phyloP scores from a whole-genome alignment of 2,797 vertebrate species.

The Crenichthys baileyi region DNA sequence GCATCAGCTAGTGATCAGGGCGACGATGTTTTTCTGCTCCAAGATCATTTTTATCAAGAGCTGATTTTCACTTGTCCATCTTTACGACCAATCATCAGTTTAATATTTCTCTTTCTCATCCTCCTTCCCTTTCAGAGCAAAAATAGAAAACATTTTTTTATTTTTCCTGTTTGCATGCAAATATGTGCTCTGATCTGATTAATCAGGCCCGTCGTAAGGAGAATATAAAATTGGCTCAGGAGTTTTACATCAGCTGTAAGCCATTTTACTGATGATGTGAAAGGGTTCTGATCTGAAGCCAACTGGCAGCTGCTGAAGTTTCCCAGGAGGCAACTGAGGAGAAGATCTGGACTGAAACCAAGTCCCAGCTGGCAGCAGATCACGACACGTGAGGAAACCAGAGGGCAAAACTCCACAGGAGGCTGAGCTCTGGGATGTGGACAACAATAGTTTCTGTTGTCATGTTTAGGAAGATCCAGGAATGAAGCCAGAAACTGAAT shows the following conservation, averaged over 20 bases:
- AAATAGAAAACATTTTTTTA: background rate
- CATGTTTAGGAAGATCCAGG: background rate
- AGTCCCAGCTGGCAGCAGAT: slow-evolving; percentile 9
- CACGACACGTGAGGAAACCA: slow-evolving; percentile 16
- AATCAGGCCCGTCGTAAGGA: background rate
- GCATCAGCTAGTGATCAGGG: too few relatives aligned
- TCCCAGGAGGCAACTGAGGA: slow-evolving; percentile 15
- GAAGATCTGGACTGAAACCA: slow-evolving; percentile 6
- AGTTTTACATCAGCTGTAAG: background rate
- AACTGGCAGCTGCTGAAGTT: slow-evolving; percentile 16
- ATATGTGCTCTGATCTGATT: background rate
- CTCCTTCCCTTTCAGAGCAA: too few relatives aligned
- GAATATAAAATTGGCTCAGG: background rate
- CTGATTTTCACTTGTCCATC: too few relatives aligned
- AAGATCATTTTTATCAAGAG: too few relatives aligned
- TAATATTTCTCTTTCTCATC: too few relatives aligned
- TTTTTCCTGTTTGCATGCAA: background rate
- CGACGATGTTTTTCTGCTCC: too few relatives aligned
- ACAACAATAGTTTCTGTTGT: background rate
- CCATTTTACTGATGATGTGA: slow-evolving; percentile 4
- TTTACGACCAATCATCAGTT: too few relatives aligned
- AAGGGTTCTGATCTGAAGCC: slow-evolving; percentile 2
- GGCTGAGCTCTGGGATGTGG: background rate
- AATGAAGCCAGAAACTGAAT: slow-evolving; percentile 2
- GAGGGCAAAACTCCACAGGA: background rate